Percentiles rank a stretch among this genome's conserved stretches.
Evolutionary conservation across 2,888 invertebrate genomes (phyloP).

Genomic region (Entomobrya multifasciata): DNA sequence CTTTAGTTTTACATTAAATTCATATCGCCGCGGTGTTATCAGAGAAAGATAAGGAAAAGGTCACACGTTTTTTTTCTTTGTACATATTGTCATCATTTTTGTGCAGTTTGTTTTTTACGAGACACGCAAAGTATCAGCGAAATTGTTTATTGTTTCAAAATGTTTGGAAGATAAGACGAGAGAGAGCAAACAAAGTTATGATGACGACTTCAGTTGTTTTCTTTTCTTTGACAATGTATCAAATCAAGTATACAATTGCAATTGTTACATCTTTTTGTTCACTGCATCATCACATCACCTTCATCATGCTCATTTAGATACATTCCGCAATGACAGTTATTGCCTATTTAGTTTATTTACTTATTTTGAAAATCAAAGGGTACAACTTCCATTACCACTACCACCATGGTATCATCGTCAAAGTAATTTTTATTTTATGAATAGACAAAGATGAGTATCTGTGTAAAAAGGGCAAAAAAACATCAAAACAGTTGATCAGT

Average conservation of each 20-base stretch:
- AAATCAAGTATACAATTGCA: neutral
- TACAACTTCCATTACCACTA: neutral
- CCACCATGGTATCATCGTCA: no score
- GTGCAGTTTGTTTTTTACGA: slow-evolving; percentile 54
- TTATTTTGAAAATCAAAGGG: slow-evolving; percentile 12
- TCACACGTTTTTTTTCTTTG: slow-evolving; percentile 37
- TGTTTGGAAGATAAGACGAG: no score
- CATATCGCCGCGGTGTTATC: slow-evolving; percentile 34
- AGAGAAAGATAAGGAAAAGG: neutral
- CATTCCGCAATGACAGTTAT: slow-evolving; percentile 69
- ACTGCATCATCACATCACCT: neutral
- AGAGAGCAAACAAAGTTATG: no score
- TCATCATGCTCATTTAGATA: neutral
- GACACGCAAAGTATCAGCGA: slow-evolving; percentile 62
- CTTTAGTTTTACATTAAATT: slow-evolving; percentile 3
- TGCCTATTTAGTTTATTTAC: slow-evolving; percentile 45
- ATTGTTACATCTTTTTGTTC: neutral
- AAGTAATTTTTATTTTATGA: no score
- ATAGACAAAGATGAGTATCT: no score
- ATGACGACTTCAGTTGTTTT: slow-evolving; percentile 7
- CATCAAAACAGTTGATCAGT: neutral
- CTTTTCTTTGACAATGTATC: neutral
- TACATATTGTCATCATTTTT: slow-evolving; percentile 55
- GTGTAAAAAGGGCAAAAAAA: neutral
- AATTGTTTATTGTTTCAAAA: slow-evolving; percentile 39